phyloP scores from a whole-genome alignment of 2,888 invertebrate genomes.

The Oegoconia quadripuncta region DNA sequence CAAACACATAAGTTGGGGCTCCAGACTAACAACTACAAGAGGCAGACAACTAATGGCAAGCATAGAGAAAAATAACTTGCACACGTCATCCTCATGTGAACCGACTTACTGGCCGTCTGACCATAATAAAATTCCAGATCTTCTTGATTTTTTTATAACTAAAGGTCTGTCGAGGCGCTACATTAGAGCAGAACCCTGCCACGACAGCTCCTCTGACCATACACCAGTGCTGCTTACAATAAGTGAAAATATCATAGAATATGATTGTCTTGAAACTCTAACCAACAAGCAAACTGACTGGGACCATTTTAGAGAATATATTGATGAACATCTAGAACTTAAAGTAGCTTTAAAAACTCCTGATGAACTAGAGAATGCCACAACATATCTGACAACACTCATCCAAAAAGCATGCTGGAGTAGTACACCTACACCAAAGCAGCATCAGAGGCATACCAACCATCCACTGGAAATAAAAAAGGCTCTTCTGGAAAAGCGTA shows the following conservation, averaged over 20 bases:
- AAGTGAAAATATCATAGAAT: too few relatives aligned
- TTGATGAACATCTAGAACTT: too few relatives aligned
- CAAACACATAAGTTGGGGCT: slow-evolving; percentile 19
- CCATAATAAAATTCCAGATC: slow-evolving; percentile 16
- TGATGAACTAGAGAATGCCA: slow-evolving; percentile 10
- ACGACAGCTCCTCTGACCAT: too few relatives aligned
- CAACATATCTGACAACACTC: not conserved
- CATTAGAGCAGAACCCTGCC: too few relatives aligned
- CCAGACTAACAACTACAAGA: slow-evolving; percentile 12
- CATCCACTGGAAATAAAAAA: slow-evolving; percentile 6
- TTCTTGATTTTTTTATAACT: too few relatives aligned
- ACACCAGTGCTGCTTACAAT: too few relatives aligned
- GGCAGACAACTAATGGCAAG: slow-evolving; percentile 10
- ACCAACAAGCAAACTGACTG: too few relatives aligned
- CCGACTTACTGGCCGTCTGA: slow-evolving; percentile 26
- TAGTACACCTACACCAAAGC: not conserved
- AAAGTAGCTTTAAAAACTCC: too few relatives aligned
- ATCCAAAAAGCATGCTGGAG: slow-evolving; percentile 11
- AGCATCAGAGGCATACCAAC: too few relatives aligned
- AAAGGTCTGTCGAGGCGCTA: too few relatives aligned
- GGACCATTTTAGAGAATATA: too few relatives aligned
- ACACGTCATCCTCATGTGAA: slow-evolving; percentile 12
- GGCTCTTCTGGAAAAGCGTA: slow-evolving; percentile 16
- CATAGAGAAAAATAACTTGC: slow-evolving; percentile 1
- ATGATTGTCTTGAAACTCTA: too few relatives aligned